These are phyloP conservation scores for Helostoma temminkii DNA, from an alignment of 2,797 vertebrate species.

Conservation along the genomic window DNA sequence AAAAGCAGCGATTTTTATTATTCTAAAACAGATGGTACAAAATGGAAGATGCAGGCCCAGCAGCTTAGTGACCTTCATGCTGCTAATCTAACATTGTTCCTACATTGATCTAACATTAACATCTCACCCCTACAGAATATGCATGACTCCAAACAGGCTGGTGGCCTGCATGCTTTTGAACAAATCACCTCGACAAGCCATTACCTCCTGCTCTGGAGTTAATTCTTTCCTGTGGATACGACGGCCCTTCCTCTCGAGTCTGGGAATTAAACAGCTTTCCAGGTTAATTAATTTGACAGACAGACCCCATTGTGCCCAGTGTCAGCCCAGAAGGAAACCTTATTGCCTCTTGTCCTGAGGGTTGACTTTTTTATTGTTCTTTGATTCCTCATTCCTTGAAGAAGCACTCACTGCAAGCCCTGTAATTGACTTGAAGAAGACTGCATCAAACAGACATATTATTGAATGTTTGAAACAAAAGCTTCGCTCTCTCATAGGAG, in stretches of 20 bases:
- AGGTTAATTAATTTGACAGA: conserved; percentile 85
- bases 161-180: conserved; percentile 62
- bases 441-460: conserved; percentile 57
- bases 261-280: conserved; percentile 78
- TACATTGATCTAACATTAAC: conserved; percentile 80
- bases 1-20: conserved; percentile 61
- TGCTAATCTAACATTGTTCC: conserved; percentile 75
- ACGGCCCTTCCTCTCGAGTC: conserved; percentile 69
- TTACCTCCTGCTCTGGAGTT: conserved; percentile 76
- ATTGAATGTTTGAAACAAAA: conserved; percentile 71
- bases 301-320: conserved; percentile 77
- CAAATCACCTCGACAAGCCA: conserved; percentile 84
- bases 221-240: conserved; percentile 71
- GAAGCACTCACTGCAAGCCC: conserved; percentile 36
- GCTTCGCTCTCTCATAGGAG: conserved; percentile 48
- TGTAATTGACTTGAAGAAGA: conserved; percentile 76
- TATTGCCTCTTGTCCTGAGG: conserved; percentile 75
- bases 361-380: conserved; percentile 78
- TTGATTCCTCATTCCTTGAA: conserved; percentile 63
- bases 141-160: conserved; percentile 71
- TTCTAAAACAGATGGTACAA: conserved; percentile 77
- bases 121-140: conserved; percentile 72
- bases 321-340: conserved; percentile 74
- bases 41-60: conserved; percentile 55
- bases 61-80: conserved; percentile 75